phyloP scores from a whole-genome alignment of 2,797 vertebrate genomes.

The Clarias fuscus region DNA sequence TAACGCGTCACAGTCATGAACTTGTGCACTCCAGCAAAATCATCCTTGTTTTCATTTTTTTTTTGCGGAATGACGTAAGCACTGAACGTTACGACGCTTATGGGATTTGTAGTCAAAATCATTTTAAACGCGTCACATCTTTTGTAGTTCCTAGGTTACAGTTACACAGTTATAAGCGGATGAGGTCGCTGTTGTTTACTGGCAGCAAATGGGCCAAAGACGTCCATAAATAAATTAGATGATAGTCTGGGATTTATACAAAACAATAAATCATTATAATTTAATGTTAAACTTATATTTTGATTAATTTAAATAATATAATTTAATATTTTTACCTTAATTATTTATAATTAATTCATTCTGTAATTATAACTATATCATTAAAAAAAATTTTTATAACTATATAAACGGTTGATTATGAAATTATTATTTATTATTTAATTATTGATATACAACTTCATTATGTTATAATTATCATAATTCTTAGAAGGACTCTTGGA shows the following conservation, averaged over 20 bases:
- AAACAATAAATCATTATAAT: no score
- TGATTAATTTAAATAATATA: no score
- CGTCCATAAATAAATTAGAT: no score
- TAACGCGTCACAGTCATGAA: not conserved
- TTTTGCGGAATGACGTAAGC: conserved; percentile 36
- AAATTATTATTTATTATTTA: no score
- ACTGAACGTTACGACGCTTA: not conserved
- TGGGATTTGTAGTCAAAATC: conserved; percentile 50
- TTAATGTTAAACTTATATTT: no score
- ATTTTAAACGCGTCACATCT: not conserved
- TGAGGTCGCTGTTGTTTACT: conserved; percentile 17
- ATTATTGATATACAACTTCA: no score
- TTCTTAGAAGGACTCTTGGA: not conserved
- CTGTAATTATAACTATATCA: no score
- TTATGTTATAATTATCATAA: not conserved
- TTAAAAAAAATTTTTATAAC: no score
- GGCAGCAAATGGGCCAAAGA: not conserved
- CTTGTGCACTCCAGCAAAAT: not conserved
- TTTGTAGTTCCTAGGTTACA: not conserved
- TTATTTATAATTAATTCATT: no score
- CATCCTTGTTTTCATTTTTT: conserved; percentile 47
- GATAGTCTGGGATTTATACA: no score
- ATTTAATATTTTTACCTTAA: no score
- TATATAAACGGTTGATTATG: no score
- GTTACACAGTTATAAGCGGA: not conserved